These are phyloP conservation scores for Turdus rufiventris DNA, from an alignment of 2,113 vertebrate species.

Conservation along the genomic window DNA sequence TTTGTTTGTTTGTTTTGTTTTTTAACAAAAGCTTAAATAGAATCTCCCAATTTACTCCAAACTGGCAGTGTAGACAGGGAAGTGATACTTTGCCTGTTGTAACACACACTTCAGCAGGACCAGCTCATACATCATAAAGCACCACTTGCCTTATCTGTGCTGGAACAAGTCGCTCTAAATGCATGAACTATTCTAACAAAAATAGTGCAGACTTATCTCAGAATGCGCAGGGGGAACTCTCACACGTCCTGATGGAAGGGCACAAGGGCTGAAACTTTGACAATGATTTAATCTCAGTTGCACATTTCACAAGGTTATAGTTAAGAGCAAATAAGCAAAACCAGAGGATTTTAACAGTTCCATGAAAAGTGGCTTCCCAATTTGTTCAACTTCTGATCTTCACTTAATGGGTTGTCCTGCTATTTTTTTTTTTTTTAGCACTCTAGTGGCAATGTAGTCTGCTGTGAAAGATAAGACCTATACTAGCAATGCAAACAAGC, in stretches of 20 bases:
- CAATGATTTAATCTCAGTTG: slow-evolving; percentile 29
- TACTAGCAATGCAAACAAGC: slow-evolving; percentile 24
- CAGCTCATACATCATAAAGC: slow-evolving; percentile 3
- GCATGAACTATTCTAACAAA: slow-evolving; percentile 42
- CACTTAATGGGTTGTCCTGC: not conserved
- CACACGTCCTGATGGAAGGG: slow-evolving; percentile 12
- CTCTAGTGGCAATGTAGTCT: slow-evolving; percentile 13
- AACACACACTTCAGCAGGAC: slow-evolving; percentile 25
- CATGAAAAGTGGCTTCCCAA: slow-evolving; percentile 34
- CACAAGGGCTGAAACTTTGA: slow-evolving; percentile 30
- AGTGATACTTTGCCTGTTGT: slow-evolving; percentile 9
- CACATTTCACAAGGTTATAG: slow-evolving; percentile 26
- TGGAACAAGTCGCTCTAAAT: slow-evolving; percentile 39
- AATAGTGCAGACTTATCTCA: slow-evolving; percentile 60
- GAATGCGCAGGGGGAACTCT: slow-evolving; percentile 18
- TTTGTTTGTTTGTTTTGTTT: no score
- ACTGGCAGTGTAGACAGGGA: not conserved
- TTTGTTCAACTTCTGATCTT: slow-evolving; percentile 47
- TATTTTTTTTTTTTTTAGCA: not conserved
- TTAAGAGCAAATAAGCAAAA: slow-evolving; percentile 38
- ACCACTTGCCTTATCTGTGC: slow-evolving; percentile 48
- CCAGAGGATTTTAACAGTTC: slow-evolving; percentile 12
- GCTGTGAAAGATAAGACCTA: slow-evolving; percentile 39
- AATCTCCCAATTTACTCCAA: not conserved
- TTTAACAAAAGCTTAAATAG: not conserved